Evolutionary conservation across 2,888 invertebrate species (phyloP).

Genomic region (Plemyria rubiginata): DNA sequence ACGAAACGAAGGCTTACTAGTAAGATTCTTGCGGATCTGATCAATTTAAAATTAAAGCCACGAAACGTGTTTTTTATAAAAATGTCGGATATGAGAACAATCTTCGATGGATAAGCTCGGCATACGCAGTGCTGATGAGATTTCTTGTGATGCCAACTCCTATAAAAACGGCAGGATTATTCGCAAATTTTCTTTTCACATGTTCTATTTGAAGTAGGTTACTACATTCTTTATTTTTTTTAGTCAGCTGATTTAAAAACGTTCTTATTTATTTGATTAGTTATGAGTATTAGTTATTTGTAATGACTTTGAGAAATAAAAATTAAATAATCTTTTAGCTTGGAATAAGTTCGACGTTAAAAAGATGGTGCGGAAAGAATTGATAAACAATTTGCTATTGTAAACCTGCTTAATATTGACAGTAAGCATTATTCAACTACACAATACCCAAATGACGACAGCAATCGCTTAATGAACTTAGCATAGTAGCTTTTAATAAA

Average conservation of each 20-base stretch:
- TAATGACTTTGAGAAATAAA: too few species aligned
- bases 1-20: conserved; percentile 75
- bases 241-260: too few species aligned
- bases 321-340: too few species aligned
- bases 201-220: neutral
- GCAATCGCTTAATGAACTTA: conserved; percentile 77
- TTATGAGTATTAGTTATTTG: too few species aligned
- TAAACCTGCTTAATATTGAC: conserved; percentile 20
- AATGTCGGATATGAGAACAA: conserved; percentile 81
- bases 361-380: neutral
- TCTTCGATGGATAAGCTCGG: conserved; percentile 76
- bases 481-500: conserved; percentile 80
- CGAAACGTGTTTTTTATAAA: conserved; percentile 85
- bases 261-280: too few species aligned
- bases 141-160: conserved; percentile 47
- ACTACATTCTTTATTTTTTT: too few species aligned
- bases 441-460: conserved; percentile 62
- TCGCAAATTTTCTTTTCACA: conserved; percentile 16
- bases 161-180: conserved; percentile 46
- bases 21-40: conserved; percentile 79
- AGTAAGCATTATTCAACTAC: conserved; percentile 47
- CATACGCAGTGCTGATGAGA: conserved; percentile 59
- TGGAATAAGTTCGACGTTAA: neutral
- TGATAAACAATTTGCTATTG: conserved; percentile 9
- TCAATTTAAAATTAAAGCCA: conserved; percentile 86